Conservation (phyloP, 1,140 invertebrate species). For the Drosophila yakuba region DNA sequence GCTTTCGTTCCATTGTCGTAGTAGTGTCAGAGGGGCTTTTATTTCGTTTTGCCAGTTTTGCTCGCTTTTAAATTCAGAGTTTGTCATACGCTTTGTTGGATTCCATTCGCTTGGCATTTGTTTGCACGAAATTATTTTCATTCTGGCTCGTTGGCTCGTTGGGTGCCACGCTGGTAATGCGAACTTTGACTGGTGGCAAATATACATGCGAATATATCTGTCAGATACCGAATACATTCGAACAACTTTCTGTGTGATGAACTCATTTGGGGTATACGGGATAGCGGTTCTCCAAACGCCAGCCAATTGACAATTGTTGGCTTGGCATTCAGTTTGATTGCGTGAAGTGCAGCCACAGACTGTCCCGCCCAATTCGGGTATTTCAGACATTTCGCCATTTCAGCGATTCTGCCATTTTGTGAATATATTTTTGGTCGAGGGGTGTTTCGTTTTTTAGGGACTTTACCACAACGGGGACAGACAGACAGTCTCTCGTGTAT, state of each 20-base stretch:
- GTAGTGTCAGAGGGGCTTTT: constrained; percentile 33
- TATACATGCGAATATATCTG: neutral
- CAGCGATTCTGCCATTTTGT: constrained; percentile 34
- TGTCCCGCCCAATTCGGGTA: constrained; percentile 24
- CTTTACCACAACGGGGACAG: constrained; percentile 4
- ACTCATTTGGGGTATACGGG: constrained; percentile 21
- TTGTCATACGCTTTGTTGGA: constrained; percentile 28
- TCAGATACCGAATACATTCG: neutral
- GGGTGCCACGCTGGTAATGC: constrained; percentile 46
- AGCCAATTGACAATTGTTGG: constrained; percentile 59
- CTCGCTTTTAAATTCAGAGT: constrained; percentile 23
- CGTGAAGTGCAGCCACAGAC: constrained; percentile 60
- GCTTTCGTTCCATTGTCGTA: constrained; percentile 22
- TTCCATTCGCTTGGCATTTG: constrained; percentile 26
- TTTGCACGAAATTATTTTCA: constrained; percentile 48
- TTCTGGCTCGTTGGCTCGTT: constrained; percentile 23
- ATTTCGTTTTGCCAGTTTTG: constrained; percentile 19
- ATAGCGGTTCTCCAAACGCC: constrained; percentile 40
- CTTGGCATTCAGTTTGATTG: constrained; percentile 72
- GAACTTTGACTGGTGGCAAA: constrained; percentile 69
- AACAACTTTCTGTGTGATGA: constrained; percentile 11
- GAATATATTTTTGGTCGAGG: constrained; percentile 56
- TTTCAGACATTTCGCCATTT: constrained; percentile 19
- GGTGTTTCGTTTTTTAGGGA: constrained; percentile 16
- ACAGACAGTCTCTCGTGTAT: constrained; percentile 27